A percentile compares a stretch with the other conserved stretches of the same genome.
These are phyloP conservation scores for Cancer borealis DNA, from an alignment of 2,888 invertebrate genomes.

Conservation along the genomic window DNA sequence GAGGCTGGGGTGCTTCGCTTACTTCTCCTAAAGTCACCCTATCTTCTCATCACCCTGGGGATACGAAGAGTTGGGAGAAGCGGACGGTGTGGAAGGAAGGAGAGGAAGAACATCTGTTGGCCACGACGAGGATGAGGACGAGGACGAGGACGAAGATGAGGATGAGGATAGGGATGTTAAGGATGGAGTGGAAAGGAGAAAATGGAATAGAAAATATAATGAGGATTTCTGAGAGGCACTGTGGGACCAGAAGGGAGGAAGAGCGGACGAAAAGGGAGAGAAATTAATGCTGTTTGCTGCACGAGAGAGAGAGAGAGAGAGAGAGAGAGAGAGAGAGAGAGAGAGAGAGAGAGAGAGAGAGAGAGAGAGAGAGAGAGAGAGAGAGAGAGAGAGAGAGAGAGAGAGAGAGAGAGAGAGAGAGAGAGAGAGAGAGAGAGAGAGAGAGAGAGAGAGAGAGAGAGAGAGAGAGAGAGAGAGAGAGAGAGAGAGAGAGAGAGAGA, in stretches of 20 bases:
- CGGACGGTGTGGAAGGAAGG: background rate
- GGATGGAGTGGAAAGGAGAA: background rate
- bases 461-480: background rate
- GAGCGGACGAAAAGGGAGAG: background rate
- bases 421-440: slow-evolving; percentile 20
- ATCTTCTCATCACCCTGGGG: background rate
- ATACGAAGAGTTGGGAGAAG: background rate
- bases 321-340: slow-evolving; percentile 20
- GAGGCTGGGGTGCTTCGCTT: background rate
- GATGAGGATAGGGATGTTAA: background rate
- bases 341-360: slow-evolving; percentile 20
- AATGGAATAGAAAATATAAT: background rate
- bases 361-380: slow-evolving; percentile 3
- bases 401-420: background rate
- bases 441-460: slow-evolving; percentile 20
- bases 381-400: background rate
- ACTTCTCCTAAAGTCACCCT: background rate
- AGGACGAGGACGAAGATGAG: background rate
- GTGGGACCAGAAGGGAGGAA: background rate
- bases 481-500: too few relatives aligned
- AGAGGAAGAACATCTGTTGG: background rate
- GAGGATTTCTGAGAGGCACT: slow-evolving; percentile 5
- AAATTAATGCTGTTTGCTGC: background rate
- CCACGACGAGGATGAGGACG: background rate
- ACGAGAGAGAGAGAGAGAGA: background rate